Percentiles rank a stretch among this genome's conserved stretches.
Evolutionary conservation across 2,888 invertebrate genomes (phyloP).

Genomic region (Stenotaenia linearis): DNA sequence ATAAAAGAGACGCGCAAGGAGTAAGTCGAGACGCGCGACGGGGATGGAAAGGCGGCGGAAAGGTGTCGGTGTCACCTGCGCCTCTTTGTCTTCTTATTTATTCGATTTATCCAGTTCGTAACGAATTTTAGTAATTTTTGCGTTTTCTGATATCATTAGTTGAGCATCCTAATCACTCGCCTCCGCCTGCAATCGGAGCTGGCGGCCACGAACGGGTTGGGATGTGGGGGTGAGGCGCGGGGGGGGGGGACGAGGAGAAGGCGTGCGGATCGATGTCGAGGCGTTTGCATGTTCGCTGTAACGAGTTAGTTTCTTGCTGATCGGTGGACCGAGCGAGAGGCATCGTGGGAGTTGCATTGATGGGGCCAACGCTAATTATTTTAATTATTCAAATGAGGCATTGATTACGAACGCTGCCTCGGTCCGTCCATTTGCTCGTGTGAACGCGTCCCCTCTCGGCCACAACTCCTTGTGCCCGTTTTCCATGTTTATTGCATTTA

Average conservation of each 20-base stretch:
- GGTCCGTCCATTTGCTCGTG: conserved; percentile 26
- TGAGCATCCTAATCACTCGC: conserved; percentile 23
- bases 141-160: conserved; percentile 13
- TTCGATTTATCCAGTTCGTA: not conserved
- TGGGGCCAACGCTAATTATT: conserved; percentile 32
- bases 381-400: conserved; percentile 35
- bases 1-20: not conserved
- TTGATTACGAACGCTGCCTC: conserved; percentile 30
- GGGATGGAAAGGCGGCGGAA: not conserved
- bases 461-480: not conserved
- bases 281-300: conserved; percentile 26
- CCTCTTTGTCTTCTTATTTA: conserved; percentile 2
- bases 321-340: conserved; percentile 23
- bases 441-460: conserved; percentile 17
- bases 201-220: conserved; percentile 21
- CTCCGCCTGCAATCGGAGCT: conserved; percentile 26
- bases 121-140: not conserved
- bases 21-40: not conserved
- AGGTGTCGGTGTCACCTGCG: not conserved
- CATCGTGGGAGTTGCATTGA: conserved; percentile 29
- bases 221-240: not conserved
- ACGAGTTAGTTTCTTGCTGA: conserved; percentile 23
- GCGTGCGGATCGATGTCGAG: not conserved
- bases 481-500: conserved; percentile 26
- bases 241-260: not conserved